Evolutionary conservation across 2,797 vertebrate genomes (phyloP), one percentile per base, ranked within the genome.

Genomic region (Glossophaga mutica): DNA sequence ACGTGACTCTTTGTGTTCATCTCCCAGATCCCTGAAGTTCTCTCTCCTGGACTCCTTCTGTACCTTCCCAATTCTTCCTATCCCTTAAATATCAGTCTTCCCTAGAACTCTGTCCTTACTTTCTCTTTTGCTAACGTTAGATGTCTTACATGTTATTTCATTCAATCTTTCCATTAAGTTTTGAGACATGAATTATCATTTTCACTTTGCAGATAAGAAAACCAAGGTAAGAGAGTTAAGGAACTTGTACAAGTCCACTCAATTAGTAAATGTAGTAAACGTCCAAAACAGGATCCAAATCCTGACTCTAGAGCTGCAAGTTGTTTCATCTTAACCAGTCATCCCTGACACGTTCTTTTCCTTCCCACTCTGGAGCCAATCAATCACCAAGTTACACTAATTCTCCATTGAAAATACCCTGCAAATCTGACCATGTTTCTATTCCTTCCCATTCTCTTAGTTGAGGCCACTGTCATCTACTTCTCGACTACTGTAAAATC

Each of bases 131-230:
- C 7, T 70, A 48, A 84, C 74, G 6, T n/a, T 81, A 82, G 37
- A 42, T 79, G 48, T 50, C 71, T 59, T 44, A 87, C 7, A 74
- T 24, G 44, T 46, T 57, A 88, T 7, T n/a, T 94, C 39, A 90
- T 70, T 94, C 52, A 57, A 22, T 46, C 55, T 81, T 85, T 87
- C 26, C 90, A 94, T 71, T 94, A 92, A 74, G 26, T 91, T 94
- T 70, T 84, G n/a, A 87, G 9, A 78, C n/a, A 76, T 65, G 34
- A 90, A 68, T 90, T 68, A 55, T 42, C 79, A 42, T 52, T 73
- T 37, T 71, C 83, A 19, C 9, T 97, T 73, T 85, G 44, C 10
- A 90, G 87, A 59, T 0, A 14, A 1, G 91, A 34, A 73, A 95
- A 73, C 21, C 10, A 83, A 95, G 34, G 44, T 32, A 94, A 65